Conservation (phyloP, 2,888 invertebrate genomes). For the Liposcelis brunnea region DNA sequence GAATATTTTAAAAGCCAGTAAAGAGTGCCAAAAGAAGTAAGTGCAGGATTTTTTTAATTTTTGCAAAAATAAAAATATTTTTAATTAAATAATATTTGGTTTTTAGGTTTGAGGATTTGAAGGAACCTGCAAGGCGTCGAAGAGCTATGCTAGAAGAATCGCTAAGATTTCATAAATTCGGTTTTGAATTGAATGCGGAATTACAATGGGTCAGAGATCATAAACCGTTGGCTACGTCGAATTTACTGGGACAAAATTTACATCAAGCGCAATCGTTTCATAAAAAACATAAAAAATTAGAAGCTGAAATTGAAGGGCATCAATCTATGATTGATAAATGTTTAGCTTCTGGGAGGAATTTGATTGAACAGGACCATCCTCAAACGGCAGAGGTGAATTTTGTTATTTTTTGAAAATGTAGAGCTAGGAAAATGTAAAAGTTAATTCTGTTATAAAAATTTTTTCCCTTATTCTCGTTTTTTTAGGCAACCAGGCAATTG, state of each 20-base stretch:
- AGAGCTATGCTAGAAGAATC: slow-evolving; percentile 69
- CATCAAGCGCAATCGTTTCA: slow-evolving; percentile 81
- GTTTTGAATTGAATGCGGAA: slow-evolving; percentile 82
- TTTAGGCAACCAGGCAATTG: background rate
- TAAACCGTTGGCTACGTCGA: slow-evolving; percentile 58
- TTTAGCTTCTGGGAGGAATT: slow-evolving; percentile 53
- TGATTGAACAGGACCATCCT: slow-evolving; percentile 63
- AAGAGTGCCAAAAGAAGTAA: slow-evolving; percentile 47
- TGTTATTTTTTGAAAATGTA: too few species aligned
- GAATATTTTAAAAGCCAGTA: slow-evolving; percentile 62
- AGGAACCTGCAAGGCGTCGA: slow-evolving; percentile 51
- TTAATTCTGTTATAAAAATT: slow-evolving; percentile 1
- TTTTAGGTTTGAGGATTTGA: slow-evolving; percentile 43
- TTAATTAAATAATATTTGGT: too few species aligned
- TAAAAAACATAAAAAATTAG: slow-evolving; percentile 88
- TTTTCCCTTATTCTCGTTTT: slow-evolving; percentile 10
- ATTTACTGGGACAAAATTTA: slow-evolving; percentile 61
- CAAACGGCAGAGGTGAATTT: slow-evolving; percentile 52
- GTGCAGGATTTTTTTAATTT: slow-evolving; percentile 13
- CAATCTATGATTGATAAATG: slow-evolving; percentile 71
- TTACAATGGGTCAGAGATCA: slow-evolving; percentile 92
- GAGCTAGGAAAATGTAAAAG: too few species aligned
- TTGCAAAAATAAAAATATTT: background rate
- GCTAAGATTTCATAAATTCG: slow-evolving; percentile 75
- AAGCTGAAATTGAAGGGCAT: slow-evolving; percentile 75